phyloP scores from a whole-genome alignment of 2,113 vertebrate genomes.

The Oreotragus oreotragus region DNA sequence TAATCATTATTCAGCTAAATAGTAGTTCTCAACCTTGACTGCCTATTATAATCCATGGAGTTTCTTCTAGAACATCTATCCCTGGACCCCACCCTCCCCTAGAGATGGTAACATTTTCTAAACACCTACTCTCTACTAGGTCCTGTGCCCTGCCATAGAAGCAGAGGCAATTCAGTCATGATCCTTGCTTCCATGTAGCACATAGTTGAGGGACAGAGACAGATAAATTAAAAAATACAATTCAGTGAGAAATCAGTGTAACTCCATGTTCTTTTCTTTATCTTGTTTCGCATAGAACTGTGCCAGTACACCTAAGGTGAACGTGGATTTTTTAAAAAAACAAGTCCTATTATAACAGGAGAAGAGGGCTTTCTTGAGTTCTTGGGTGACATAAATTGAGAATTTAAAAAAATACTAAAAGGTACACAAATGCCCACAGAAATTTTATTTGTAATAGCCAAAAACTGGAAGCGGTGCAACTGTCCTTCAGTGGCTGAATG shows the following conservation, averaged over 20 bases:
- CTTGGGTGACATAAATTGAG: not conserved
- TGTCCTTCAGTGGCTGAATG: not conserved
- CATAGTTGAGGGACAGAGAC: not conserved
- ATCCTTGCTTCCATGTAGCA: not conserved
- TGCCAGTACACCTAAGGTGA: not conserved
- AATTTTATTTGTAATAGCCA: not conserved
- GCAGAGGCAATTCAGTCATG: not conserved
- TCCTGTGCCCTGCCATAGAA: not conserved
- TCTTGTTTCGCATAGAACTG: not conserved
- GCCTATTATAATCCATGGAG: not conserved
- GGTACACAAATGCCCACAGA: not conserved
- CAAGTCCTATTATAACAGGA: not conserved
- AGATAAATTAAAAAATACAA: not conserved
- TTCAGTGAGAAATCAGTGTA: not conserved
- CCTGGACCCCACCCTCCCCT: not conserved
- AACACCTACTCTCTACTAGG: not conserved
- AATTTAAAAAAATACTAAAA: not conserved
- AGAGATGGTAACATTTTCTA: slow-evolving; percentile 11
- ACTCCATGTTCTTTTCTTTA: not conserved
- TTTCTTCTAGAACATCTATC: not conserved
- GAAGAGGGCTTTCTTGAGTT: not conserved
- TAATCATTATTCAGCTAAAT: not conserved
- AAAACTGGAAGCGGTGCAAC: not conserved
- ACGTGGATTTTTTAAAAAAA: not conserved
- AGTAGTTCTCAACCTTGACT: not conserved